A percentile compares a stretch with the other conserved stretches of the same genome.
Evolutionary conservation across 2,113 vertebrate species (phyloP).

Genomic region (Climacteris rufus): DNA sequence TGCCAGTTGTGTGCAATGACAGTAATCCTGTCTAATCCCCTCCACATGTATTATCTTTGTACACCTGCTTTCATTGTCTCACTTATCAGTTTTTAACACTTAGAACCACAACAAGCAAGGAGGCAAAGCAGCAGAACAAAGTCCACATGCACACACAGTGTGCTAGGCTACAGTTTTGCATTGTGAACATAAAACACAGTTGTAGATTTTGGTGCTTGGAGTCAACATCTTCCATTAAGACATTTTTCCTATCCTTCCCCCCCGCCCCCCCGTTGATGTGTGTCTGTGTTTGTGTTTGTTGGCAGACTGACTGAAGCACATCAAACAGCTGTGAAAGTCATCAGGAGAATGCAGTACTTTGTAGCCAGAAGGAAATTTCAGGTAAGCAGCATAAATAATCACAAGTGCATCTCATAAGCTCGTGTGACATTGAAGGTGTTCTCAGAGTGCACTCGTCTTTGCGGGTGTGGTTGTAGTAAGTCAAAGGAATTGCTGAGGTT

Average conservation of each 20-base stretch:
- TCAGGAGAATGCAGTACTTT: slow-evolving; percentile 89
- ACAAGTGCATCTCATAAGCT: neutral
- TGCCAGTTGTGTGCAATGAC: neutral
- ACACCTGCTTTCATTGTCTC: slow-evolving; percentile 32
- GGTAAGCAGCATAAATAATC: slow-evolving; percentile 62
- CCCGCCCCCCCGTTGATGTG: neutral
- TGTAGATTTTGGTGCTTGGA: neutral
- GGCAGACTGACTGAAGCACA: slow-evolving; percentile 84
- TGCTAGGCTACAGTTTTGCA: neutral
- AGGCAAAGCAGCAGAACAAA: neutral
- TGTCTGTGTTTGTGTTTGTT: neutral
- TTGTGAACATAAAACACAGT: neutral
- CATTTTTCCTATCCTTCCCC: neutral
- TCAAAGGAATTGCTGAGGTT: neutral
- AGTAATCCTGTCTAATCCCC: slow-evolving; percentile 32
- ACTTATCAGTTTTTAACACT: neutral
- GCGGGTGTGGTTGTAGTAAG: neutral
- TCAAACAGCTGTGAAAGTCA: slow-evolving; percentile 83
- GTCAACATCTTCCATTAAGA: neutral
- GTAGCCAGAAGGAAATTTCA: slow-evolving; percentile 89
- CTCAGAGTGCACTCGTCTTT: neutral
- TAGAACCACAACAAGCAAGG: neutral
- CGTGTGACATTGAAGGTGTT: accelerated
- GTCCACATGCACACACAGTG: too few relatives aligned
- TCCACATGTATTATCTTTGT: neutral